These are phyloP conservation scores for Hartigia nigra DNA, from an alignment of 2,888 invertebrate genomes.

Conservation along the genomic window DNA sequence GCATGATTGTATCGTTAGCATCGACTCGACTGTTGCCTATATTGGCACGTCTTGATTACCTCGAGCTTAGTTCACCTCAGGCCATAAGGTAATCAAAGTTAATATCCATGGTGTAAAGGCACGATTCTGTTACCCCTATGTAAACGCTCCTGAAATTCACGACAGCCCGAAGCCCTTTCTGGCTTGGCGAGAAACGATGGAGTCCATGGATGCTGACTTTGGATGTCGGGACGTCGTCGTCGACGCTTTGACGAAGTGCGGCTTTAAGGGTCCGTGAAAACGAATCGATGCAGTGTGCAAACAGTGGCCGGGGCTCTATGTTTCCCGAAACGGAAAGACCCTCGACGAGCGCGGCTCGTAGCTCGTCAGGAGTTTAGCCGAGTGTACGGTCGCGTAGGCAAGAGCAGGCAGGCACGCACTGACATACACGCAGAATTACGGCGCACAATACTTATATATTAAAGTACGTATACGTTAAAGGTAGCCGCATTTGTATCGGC, in stretches of 20 bases:
- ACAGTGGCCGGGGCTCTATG: constrained; percentile 41
- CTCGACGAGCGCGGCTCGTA: constrained; percentile 15
- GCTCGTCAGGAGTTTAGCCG: constrained; percentile 47
- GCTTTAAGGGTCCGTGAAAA: constrained; percentile 29
- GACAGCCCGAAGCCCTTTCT: no score
- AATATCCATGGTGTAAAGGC: not conserved
- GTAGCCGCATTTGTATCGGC: constrained; percentile 8
- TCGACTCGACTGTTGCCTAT: not conserved
- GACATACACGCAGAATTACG: not conserved
- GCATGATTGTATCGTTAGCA: constrained; percentile 4
- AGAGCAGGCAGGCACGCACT: not conserved
- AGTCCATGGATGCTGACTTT: not conserved
- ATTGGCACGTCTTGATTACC: not conserved
- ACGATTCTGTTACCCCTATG: not conserved
- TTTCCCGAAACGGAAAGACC: constrained; percentile 57
- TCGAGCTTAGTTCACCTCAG: not conserved
- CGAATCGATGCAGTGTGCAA: constrained; percentile 51
- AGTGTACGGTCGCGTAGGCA: constrained; percentile 37
- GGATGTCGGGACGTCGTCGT: not conserved
- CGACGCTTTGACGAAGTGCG: constrained; percentile 1
- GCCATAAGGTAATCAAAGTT: not conserved
- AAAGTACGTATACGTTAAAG: constrained; percentile 14
- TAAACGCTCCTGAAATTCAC: not conserved
- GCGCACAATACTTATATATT: constrained; percentile 1
- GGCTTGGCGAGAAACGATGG: not conserved